Base-by-base conservation (phyloP, 2,797 vertebrate genomes). In the Galaxias olidus region DNA sequence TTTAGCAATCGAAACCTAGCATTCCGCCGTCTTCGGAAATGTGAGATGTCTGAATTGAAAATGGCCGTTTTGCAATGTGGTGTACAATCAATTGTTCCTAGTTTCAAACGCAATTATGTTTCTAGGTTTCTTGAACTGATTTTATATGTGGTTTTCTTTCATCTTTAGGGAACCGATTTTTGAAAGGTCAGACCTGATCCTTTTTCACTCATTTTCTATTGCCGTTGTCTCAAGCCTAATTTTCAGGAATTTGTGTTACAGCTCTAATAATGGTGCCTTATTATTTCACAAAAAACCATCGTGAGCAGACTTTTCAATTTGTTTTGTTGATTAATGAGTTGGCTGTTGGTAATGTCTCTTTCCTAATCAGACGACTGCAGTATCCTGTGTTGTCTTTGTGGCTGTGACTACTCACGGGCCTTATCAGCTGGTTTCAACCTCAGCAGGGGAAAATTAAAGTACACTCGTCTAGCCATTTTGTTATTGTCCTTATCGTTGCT, bases 401-500 rank as follows among this genome's bases (percentile, higher is more conserved):
- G 70, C 77, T 53, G 67, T 61, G 74, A 79, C 79, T 78, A 65
- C 47, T 71, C 60, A 59, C 4, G 18, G 59, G 66, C 67, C 80
- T 88, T 81, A 86, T 89, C 86, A 75, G 78, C 82, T 66, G 4
- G 73, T 84, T 86, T 88, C 69, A 77, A 89, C 83, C 77, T 73
- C 66, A 61, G 81, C 73, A 63, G 71, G 62, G 77, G 85, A 54
- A 78, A 88, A 87, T 82, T 79, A 73, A 74, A 82, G 76, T 87
- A 83, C 86, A 81, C 74, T 83, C 57, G 67, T 81, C 71, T 61
- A 84, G 82, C 75, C 75, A 80, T 89, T 91, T 87, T 84, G 84
- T 67, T 87, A 86, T 86, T 77, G 78, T 82, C 81, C 68, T 90
- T 89, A 90, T 80, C 77, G 68, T 74, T 74, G 81, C 74, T 91